These are phyloP conservation scores for Sebastes wilsoni DNA, from an alignment of 2,797 vertebrate species.

Conservation along the genomic window DNA sequence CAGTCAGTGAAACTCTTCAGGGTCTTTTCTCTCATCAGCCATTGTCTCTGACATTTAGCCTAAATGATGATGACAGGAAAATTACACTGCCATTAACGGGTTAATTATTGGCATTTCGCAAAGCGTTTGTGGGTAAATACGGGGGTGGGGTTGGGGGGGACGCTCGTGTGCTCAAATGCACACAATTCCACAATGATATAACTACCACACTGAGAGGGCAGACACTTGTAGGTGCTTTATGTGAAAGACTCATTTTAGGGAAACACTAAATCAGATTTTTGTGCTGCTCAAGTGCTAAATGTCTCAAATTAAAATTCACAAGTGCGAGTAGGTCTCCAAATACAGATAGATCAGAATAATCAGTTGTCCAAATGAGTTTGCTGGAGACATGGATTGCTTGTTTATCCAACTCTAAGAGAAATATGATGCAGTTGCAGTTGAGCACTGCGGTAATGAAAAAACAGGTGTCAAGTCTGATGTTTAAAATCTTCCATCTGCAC, in stretches of 20 bases:
- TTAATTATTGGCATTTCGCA: constrained; percentile 50
- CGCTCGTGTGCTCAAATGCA: not conserved
- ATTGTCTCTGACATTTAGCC: constrained; percentile 28
- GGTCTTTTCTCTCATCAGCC: constrained; percentile 7
- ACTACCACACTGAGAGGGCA: not conserved
- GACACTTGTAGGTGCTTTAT: not conserved
- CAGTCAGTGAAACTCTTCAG: constrained; percentile 33
- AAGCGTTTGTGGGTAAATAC: constrained; percentile 22
- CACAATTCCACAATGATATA: not conserved
- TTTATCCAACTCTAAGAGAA: constrained; percentile 17
- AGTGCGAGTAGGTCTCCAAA: not conserved
- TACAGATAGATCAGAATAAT: not conserved
- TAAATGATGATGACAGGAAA: constrained; percentile 43
- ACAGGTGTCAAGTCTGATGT: constrained; percentile 55
- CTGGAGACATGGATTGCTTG: not conserved
- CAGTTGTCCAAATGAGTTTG: not conserved
- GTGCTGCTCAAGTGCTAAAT: not conserved
- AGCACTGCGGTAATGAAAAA: constrained; percentile 47
- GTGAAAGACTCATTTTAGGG: not conserved
- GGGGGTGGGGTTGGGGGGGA: too few relatives aligned
- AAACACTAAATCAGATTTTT: not conserved
- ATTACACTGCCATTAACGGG: constrained; percentile 27
- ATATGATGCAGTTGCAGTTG: constrained; percentile 1
- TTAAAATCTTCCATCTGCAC: constrained; percentile 51
- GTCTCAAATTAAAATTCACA: not conserved